Base-by-base conservation (phyloP, 1,140 invertebrate species). In the Magallana angulata region DNA sequence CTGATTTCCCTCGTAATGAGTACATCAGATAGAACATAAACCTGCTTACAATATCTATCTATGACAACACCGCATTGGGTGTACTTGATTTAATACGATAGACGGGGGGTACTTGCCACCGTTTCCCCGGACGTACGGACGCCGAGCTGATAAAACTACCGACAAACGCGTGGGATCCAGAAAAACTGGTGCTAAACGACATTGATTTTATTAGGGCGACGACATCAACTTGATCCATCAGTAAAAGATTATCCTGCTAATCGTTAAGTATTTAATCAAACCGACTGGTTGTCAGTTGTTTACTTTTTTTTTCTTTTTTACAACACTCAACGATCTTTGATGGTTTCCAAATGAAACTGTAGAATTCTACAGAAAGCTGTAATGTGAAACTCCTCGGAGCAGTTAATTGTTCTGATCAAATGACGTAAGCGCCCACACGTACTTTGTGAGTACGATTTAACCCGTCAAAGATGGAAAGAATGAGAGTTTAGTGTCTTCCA, bases 171-270 rank as follows among this genome's bases (percentile, higher is more conserved):
- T 76, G 68, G 68, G 68, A 76, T 30, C 12, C 14, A 30, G 18
- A 76, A 48, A 76, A 76, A 76, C 24, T 76, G 68, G 24, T 76
- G 68, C 68, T 71, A 71, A 71, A 71, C 68, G 68, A 71, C 68
- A 71, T 71, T 71, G 68, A 71, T 71, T 71, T 76, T 30, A 76
- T 30, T 9, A 30, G 68, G 68, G 7, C 24, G 24, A 76, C 36
- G 68, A 76, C 68, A 76, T 76, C 68, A 76, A 30, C 24, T 18
- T 76, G 68, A 76, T 76, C 68, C 24, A 76, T 76, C 18, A 12
- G 8, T 76, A 30, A 76, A 76, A 76, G 68, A 76, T 76, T 76
- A 76, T 76, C 68, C 5, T 12, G 24, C 68, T 76, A 76, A 76
- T 76, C 68, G 68, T 76, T 76, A 76, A 76, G 24, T 30, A 30